Base-by-base conservation (phyloP, 2,797 vertebrate genomes). In the Enteromius argenteus region DNA sequence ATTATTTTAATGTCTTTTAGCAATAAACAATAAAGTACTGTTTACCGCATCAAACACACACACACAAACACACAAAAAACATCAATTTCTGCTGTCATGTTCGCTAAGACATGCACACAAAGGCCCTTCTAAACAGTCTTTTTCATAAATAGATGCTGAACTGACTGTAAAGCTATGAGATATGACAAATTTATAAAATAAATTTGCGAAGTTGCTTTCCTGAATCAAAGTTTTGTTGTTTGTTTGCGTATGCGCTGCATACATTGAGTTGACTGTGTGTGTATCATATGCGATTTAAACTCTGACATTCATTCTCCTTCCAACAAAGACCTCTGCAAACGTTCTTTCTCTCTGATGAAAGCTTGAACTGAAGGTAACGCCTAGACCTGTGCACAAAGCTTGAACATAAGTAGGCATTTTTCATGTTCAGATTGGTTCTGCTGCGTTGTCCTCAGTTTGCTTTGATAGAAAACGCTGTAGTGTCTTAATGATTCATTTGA, bases 281-380 rank as follows among this genome's bases (percentile, higher is more conserved):
- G 10, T 39, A 1, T 39, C 39, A 15, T 14, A 6, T 37, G 30
- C 21, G 15, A 10, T 49, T 51, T 42, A 14, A 60, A 67, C 21
- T 53, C n/a, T 42, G 9, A 15, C 30, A 37, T 53, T 4, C 13
- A 80, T 73, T 73, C 23, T 73, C 15, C 15, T 73, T 49, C 27
- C 13, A 35, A n/a, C 30, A 75, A 76, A 76, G 13, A 76, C n/a
- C 79, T 13, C 35, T 37, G 19, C 64, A 69, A 30, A 39, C 1
- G 6, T 69, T 14, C 21, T 66, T 51, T 66, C 49, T 51, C 42
- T 83, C 11, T 83, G 42, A 83, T 71, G 51, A 71, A 42, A 27
- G 32, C 13, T 21, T 27, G 42, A 37, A 73, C 4, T 51, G 56
- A 78, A 78, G 23, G 58, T 13, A 15, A 75, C 1, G 13, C 11